phyloP scores from a whole-genome alignment of 2,113 vertebrate species.

The Caloenas nicobarica region DNA sequence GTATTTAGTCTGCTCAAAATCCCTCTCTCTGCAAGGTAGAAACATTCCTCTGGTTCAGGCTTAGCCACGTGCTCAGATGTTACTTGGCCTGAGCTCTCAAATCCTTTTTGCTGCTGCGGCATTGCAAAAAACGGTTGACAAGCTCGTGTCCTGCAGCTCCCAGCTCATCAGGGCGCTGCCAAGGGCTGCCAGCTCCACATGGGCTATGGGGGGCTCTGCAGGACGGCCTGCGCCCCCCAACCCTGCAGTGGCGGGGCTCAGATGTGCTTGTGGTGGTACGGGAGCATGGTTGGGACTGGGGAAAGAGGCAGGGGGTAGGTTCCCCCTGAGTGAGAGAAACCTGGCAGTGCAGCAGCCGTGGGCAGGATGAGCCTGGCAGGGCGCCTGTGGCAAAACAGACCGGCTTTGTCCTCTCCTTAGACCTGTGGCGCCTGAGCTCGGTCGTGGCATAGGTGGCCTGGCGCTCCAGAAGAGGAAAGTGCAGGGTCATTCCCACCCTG shows the following conservation, averaged over 20 bases:
- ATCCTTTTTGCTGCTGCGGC: not conserved
- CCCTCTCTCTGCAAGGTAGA: not conserved
- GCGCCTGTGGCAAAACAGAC: not conserved
- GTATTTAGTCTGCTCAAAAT: not conserved
- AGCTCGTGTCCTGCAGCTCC: accelerated
- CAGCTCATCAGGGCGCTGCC: not conserved
- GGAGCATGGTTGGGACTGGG: not conserved
- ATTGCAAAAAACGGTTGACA: not conserved
- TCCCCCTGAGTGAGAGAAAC: accelerated
- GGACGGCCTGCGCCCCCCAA: not conserved
- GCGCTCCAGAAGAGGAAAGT: not conserved
- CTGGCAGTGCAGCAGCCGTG: not conserved
- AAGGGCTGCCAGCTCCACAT: accelerated
- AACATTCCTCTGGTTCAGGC: not conserved
- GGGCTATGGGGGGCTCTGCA: accelerated
- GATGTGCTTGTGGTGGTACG: accelerated
- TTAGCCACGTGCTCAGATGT: not conserved
- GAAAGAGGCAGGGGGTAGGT: accelerated
- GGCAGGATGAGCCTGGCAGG: not conserved
- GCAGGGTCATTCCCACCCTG: not conserved
- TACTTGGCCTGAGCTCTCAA: not conserved
- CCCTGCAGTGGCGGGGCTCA: not conserved
- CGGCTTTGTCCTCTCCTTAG: not conserved
- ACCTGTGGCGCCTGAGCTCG: not conserved
- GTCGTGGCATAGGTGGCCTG: not conserved